Percentiles rank a stretch among this genome's conserved stretches.
These are phyloP conservation scores for Clunio marinus DNA, from an alignment of 2,888 invertebrate species.

Conservation along the genomic window DNA sequence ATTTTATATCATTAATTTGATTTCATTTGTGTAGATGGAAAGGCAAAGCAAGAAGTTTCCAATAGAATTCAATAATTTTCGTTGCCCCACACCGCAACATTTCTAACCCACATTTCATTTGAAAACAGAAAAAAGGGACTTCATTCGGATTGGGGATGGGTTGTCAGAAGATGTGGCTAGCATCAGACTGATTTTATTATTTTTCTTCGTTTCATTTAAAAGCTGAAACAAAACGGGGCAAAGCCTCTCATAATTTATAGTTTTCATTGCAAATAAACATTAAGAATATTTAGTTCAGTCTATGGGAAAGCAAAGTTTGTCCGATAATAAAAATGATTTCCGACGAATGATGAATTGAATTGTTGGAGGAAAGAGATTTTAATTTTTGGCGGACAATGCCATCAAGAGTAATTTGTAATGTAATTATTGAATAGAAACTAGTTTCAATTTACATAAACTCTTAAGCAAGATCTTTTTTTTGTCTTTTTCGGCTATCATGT, in stretches of 20 bases:
- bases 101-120: background rate
- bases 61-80: background rate
- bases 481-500: background rate
- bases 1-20: slow-evolving; percentile 11
- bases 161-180: background rate
- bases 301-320: too few species aligned
- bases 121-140: background rate
- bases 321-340: too few species aligned
- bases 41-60: background rate
- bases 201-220: background rate
- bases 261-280: background rate
- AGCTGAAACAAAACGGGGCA: too few species aligned
- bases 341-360: background rate
- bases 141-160: background rate
- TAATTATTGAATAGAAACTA: background rate
- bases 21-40: slow-evolving; percentile 6
- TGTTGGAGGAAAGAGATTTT: background rate
- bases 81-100: background rate
- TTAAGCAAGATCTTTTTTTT: too few species aligned
- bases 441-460: background rate
- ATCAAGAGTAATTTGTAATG: background rate
- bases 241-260: slow-evolving; percentile 9
- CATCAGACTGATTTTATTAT: background rate
- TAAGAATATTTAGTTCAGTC: too few species aligned
- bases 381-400: background rate